Evolutionary conservation across 2,113 vertebrate species (phyloP).

Genomic region (Notarius quadriscutis): DNA sequence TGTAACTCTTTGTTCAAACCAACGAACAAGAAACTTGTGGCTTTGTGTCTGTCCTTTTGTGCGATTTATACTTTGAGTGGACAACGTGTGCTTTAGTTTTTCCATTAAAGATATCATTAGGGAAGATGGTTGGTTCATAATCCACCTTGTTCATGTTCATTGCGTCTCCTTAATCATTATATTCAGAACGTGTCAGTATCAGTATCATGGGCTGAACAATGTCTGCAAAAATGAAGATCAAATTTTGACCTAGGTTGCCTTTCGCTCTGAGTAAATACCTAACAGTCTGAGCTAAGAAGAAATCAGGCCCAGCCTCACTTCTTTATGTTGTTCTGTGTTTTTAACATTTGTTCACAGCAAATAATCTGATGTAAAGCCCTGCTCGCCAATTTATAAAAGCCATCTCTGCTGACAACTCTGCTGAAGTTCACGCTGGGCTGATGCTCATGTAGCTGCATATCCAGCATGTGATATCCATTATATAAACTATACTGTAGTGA

Average conservation of each 20-base stretch:
- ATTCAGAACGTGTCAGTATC: no score
- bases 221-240: not conserved
- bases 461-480: not conserved
- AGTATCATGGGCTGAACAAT: not conserved
- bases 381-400: not conserved
- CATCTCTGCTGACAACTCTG: not conserved
- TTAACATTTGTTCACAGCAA: not conserved
- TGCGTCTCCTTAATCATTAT: not conserved
- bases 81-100: not conserved
- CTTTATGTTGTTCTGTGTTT: no score
- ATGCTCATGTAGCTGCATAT: not conserved
- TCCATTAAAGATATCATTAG: no score
- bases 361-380: not conserved
- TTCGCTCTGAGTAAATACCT: not conserved
- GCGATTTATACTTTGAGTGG: not conserved
- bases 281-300: not conserved
- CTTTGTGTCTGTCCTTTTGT: not conserved
- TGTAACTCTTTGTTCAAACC: not conserved
- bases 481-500: not conserved
- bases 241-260: not conserved
- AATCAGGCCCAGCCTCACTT: no score
- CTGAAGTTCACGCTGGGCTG: not conserved
- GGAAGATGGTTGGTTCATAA: no score
- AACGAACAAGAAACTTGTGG: not conserved
- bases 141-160: not conserved